Evolutionary conservation across 2,888 invertebrate genomes (phyloP), one percentile per base, ranked within the genome.

Genomic region (Hirtodrosophila cameraria): DNA sequence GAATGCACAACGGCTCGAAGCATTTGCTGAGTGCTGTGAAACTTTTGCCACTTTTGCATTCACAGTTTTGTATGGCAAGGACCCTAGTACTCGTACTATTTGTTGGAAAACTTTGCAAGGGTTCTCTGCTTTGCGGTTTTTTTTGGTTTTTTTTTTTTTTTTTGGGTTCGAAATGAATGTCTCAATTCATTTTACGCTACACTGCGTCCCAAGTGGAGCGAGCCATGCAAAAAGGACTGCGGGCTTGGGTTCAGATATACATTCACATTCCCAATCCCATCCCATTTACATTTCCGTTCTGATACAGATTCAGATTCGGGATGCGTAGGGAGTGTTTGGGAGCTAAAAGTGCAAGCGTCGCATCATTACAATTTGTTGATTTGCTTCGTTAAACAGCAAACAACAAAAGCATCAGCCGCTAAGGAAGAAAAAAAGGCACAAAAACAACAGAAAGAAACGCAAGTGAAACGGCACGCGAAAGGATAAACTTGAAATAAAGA

Each of bases 301-400:
- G 42, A 27, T 7, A 16, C 33, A 33, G 20, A 35, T 36, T 48
- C 48, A 11, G 15, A 23, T 36, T 35, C 15, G 11, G 38, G 27
- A 13, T 45, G 36, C 7, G 31, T 33, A 4, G 13, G 45, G 23
- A 8, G 18, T 12, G 36, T 9, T 39, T 41, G 38, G 13, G 11
- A 27, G 42, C 43, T 59, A 71, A 86, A 82, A 86, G 54, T 86
- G 87, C 87, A 86, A 86, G 82, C 66, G 50, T 61, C 73, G 86
- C 86, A 77, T 86, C 83, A 87, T 83, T 80, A 86, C 82, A 84
- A 86, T 83, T 87, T 81, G 75, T 67, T 68, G 83, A 75, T 85
- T 82, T 86, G 89, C 87, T 87, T 88, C 88, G 88, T 88, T 88
- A 76, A 88, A 78, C 87, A 85, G 69, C 74, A 86, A 81, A 81